Conservation (phyloP, 2,113 vertebrate genomes). For the Furnarius figulus region DNA sequence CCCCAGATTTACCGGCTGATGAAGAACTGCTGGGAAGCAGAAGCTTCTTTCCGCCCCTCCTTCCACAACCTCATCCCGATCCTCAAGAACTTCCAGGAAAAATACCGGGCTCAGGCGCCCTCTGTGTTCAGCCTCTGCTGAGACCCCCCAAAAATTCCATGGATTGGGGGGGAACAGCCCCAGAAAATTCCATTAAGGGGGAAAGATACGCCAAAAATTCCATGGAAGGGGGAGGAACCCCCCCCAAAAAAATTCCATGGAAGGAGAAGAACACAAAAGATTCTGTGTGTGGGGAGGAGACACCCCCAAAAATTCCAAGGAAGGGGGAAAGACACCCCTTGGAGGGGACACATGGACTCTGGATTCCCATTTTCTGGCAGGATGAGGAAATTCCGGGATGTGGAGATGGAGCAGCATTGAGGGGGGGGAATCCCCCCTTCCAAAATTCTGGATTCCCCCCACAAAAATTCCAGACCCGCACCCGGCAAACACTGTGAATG, state of each 20-base stretch:
- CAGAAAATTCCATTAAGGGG: background rate
- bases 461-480: background rate
- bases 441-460: background rate
- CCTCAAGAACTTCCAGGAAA: slow-evolving; percentile 67
- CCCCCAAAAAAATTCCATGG: background rate
- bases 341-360: too few species aligned
- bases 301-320: background rate
- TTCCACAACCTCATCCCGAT: slow-evolving; percentile 79
- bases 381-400: too few species aligned
- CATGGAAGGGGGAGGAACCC: background rate
- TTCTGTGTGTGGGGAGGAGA: background rate
- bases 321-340: too few species aligned
- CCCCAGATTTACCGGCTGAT: slow-evolving; percentile 76
- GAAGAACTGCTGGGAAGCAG: slow-evolving; percentile 85
- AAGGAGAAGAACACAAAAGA: too few species aligned
- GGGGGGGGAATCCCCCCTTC: background rate
- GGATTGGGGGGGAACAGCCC: rapidly evolving
- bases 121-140: slow-evolving; percentile 70
- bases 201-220: too few species aligned
- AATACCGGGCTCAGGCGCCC: slow-evolving; percentile 53
- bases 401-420: too few species aligned
- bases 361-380: too few species aligned
- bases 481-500: background rate
- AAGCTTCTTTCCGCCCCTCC: slow-evolving; percentile 78
- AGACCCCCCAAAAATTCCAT: background rate